phyloP scores from a whole-genome alignment of 2,888 invertebrate species.

The Limnephilus lunatus region DNA sequence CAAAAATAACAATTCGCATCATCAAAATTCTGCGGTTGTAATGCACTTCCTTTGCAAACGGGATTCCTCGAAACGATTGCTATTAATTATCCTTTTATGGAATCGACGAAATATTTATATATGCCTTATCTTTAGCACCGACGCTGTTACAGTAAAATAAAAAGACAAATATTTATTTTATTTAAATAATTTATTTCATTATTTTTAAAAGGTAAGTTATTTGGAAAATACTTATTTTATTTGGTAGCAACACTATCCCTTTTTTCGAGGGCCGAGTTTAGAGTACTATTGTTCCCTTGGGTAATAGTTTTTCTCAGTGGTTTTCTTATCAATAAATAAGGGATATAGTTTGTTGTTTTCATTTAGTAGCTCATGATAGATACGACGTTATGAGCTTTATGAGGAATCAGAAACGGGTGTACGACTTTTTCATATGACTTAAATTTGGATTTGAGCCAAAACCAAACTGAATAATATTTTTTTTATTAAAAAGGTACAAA shows the following conservation, averaged over 20 bases:
- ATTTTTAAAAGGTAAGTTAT: too few relatives aligned
- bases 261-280: not conserved
- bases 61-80: not conserved
- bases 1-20: conserved; percentile 20
- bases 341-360: too few relatives aligned
- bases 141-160: not conserved
- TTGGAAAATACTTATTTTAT: not conserved
- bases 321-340: too few relatives aligned
- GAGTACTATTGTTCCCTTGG: too few relatives aligned
- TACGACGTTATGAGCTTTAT: not conserved
- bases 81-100: not conserved
- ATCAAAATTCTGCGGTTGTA: conserved; percentile 10
- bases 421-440: too few relatives aligned
- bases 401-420: too few relatives aligned
- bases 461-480: too few relatives aligned
- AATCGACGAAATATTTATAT: not conserved
- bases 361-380: not conserved
- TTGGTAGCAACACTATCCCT: not conserved
- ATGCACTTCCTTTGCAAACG: not conserved
- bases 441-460: too few relatives aligned
- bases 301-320: not conserved
- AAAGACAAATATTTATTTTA: not conserved
- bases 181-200: not conserved
- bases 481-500: too few relatives aligned
- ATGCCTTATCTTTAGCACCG: not conserved